Percentiles rank a stretch among this genome's conserved stretches.
phyloP scores from a whole-genome alignment of 2,113 vertebrate genomes.

The Gambusia affinis region DNA sequence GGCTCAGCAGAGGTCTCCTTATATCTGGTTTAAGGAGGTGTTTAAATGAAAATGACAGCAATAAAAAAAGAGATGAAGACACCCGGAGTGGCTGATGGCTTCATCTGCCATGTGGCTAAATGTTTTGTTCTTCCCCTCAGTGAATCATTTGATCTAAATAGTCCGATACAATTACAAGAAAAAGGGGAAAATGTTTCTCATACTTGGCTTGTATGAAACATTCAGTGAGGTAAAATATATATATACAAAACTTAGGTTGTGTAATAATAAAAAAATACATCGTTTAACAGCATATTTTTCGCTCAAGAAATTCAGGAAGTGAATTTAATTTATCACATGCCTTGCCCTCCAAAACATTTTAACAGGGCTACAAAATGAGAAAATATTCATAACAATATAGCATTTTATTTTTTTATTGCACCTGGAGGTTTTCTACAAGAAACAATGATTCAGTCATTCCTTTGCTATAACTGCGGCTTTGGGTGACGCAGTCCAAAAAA shows the following conservation, averaged over 20 bases:
- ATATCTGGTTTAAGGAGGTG: slow-evolving; percentile 37
- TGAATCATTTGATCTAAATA: not conserved
- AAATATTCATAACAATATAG: slow-evolving; percentile 50
- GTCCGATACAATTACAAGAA: slow-evolving; percentile 1
- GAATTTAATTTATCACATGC: slow-evolving; percentile 1
- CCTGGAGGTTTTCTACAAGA: slow-evolving; percentile 31
- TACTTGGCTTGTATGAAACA: not conserved
- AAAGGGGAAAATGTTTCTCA: not conserved
- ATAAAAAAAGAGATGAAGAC: slow-evolving; percentile 39
- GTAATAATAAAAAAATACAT: slow-evolving; percentile 4
- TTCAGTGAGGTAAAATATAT: not conserved
- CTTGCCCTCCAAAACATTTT: slow-evolving; percentile 27
- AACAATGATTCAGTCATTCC: slow-evolving; percentile 52
- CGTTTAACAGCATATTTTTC: slow-evolving; percentile 37
- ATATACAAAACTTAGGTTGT: not conserved
- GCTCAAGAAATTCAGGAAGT: slow-evolving; percentile 16
- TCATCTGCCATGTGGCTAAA: slow-evolving; percentile 16
- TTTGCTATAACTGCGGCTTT: slow-evolving; percentile 60
- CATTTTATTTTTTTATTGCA: slow-evolving; percentile 35
- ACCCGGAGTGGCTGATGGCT: slow-evolving; percentile 13
- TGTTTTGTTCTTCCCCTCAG: slow-evolving; percentile 29
- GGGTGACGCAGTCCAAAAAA: slow-evolving; percentile 53
- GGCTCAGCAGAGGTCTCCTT: slow-evolving; percentile 37
- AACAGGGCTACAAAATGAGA: slow-evolving; percentile 31
- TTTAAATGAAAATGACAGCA: slow-evolving; percentile 36